phyloP scores from a whole-genome alignment of 1,140 invertebrate species.

The Drosophila pachea region DNA sequence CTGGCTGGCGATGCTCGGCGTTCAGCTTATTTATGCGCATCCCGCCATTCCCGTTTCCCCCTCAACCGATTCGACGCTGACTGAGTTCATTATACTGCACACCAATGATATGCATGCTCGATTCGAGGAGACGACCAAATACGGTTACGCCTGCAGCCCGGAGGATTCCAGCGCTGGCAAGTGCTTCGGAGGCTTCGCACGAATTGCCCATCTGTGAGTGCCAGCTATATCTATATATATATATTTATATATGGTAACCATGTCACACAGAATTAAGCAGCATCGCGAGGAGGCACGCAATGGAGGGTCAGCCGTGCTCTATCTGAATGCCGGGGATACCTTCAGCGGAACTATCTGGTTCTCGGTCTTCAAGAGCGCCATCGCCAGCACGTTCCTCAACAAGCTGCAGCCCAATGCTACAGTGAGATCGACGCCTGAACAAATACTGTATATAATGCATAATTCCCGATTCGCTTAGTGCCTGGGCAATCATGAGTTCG shows the following conservation, averaged over 20 bases:
- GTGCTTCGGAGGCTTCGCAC: slow-evolving; percentile 90
- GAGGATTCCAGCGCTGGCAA: slow-evolving; percentile 80
- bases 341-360: slow-evolving; percentile 93
- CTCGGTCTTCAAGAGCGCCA: slow-evolving; percentile 86
- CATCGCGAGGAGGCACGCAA: slow-evolving; percentile 80
- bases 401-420: slow-evolving; percentile 88
- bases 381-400: slow-evolving; percentile 88
- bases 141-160: slow-evolving; percentile 83
- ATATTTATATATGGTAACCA: too few species aligned
- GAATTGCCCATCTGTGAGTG: slow-evolving; percentile 83
- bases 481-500: slow-evolving; percentile 96
- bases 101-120: slow-evolving; percentile 94
- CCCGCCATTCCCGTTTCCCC: slow-evolving; percentile 41
- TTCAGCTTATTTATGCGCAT: too few species aligned
- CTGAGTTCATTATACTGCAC: slow-evolving; percentile 86
- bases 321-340: slow-evolving; percentile 93
- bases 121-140: slow-evolving; percentile 87
- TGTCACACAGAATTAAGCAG: slow-evolving; percentile 80
- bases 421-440: slow-evolving; percentile 81
- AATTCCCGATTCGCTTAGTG: slow-evolving; percentile 81
- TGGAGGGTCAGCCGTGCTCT: slow-evolving; percentile 82
- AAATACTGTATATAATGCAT: background rate
- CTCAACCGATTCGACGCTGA: slow-evolving; percentile 53
- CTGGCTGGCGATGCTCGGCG: too few species aligned
- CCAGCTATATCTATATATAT: background rate